Conservation (phyloP, 1,140 invertebrate genomes). For the Andrena cerasifolii region DNA sequence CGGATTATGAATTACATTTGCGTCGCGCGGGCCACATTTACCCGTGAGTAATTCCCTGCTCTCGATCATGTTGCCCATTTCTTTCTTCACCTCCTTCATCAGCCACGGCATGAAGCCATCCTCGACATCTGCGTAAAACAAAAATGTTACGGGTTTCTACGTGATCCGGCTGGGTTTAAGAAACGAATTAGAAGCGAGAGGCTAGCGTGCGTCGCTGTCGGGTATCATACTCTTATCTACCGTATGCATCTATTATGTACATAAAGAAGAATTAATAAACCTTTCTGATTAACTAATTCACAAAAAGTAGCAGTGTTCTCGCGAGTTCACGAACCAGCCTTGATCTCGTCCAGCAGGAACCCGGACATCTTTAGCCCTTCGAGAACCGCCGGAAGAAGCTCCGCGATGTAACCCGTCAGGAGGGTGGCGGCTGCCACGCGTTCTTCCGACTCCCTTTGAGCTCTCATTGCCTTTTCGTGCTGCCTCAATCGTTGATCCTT, state of each 20-base stretch:
- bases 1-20: too few relatives aligned
- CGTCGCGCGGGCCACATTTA: conserved; percentile 66
- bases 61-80: conserved; percentile 90
- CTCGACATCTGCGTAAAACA: conserved; percentile 85
- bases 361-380: conserved; percentile 90
- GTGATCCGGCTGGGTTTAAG: background rate
- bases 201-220: background rate
- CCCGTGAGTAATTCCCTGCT: conserved; percentile 90
- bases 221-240: conserved; percentile 1
- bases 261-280: conserved; percentile 53
- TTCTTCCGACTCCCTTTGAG: conserved; percentile 88
- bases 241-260: background rate
- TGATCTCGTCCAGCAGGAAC: conserved; percentile 88
- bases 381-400: conserved; percentile 92
- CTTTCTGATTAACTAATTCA: conserved; percentile 51
- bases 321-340: conserved; percentile 83
- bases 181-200: background rate
- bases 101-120: conserved; percentile 95
- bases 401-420: conserved; percentile 91
- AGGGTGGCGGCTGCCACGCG: conserved; percentile 91
- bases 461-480: conserved; percentile 82
- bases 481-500: conserved; percentile 84
- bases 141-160: conserved; percentile 37
- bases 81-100: conserved; percentile 89
- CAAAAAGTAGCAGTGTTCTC: conserved; percentile 58